Evolutionary conservation across 2,113 vertebrate genomes (phyloP).

Genomic region (Lepus timidus): DNA sequence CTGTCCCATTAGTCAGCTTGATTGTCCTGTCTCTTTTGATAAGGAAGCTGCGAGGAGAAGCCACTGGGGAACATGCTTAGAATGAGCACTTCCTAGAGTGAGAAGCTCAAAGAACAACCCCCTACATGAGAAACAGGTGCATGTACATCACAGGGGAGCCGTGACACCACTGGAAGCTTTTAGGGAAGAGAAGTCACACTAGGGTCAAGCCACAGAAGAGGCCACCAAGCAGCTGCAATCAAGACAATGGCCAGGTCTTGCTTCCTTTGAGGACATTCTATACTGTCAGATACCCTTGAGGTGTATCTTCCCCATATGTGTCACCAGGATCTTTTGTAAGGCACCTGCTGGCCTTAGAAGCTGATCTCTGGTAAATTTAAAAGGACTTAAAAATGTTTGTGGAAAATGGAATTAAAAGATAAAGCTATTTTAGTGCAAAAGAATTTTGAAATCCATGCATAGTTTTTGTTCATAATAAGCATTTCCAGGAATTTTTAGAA

Average conservation of each 20-base stretch:
- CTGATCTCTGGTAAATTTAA: not conserved
- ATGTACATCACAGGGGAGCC: not conserved
- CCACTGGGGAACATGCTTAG: not conserved
- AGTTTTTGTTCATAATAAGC: too few relatives aligned
- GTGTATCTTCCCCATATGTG: not conserved
- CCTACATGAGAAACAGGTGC: not conserved
- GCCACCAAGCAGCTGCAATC: too few relatives aligned
- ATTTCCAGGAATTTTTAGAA: too few relatives aligned
- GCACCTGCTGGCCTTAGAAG: not conserved
- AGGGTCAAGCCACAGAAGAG: not conserved
- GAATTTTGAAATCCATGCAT: too few relatives aligned
- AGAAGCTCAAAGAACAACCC: not conserved
- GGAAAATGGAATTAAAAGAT: too few relatives aligned
- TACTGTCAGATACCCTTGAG: not conserved
- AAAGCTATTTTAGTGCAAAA: too few relatives aligned
- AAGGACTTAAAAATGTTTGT: too few relatives aligned
- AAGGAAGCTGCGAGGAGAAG: constrained; percentile 40
- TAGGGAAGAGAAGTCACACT: not conserved
- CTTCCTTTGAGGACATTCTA: not conserved
- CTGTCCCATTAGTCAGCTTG: not conserved
- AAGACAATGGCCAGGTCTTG: not conserved
- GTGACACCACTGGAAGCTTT: too few relatives aligned
- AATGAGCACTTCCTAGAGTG: constrained; percentile 14
- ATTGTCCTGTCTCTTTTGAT: constrained; percentile 47
- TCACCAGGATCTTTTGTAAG: not conserved